Base-by-base conservation (phyloP, 2,797 vertebrate genomes). In the Clarias platycephalus region DNA sequence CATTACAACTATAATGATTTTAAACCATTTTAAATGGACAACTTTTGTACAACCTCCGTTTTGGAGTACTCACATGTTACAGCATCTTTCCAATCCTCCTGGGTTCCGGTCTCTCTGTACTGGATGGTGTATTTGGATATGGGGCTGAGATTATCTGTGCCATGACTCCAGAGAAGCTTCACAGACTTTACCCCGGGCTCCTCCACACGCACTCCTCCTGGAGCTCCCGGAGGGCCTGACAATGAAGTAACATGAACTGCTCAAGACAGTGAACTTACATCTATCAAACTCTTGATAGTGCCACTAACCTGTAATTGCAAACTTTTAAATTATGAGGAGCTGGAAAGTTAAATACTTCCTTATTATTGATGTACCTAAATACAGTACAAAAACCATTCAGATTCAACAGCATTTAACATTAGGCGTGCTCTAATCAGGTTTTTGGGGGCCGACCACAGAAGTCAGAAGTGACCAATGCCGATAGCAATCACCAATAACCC, bases 41-140 rank as follows among this genome's bases (percentile, higher is more conserved):
- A 24, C 10, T 60, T 37, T 34, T 57, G 74, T 76, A 16, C 16
- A 40, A 62, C 60, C 34, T 79, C 34, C 2, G 12, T 78, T 2
- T n/a, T 62, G 68, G 28, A 68, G 71, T 37, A 87, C 95, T 94
- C 91, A 99, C 98, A 96, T 83, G 98, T 99, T 75, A 94, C 94
- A n/a, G 96, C 96, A 79, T 96, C 96, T 91, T 94, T 98, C 98
- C 98, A 99, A 66, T 94, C 95, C 34, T 95, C 95, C 4, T 92
- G 81, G 0, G 88, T 95, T 24, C 95, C 92, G 83, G 94, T 90
- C 22, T 96, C 96, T 90, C 95, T 95, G 91, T 94, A 95, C 90
- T 99, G 97, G 90, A 99, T 94, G 67, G 92, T 97, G 80, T 99
- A 99, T 91, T 96, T 98, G 90, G 97, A 98, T 92, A 99, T 98